Evolutionary conservation across 2,797 vertebrate species (phyloP).

Genomic region (Pseudomugil tenellus): DNA sequence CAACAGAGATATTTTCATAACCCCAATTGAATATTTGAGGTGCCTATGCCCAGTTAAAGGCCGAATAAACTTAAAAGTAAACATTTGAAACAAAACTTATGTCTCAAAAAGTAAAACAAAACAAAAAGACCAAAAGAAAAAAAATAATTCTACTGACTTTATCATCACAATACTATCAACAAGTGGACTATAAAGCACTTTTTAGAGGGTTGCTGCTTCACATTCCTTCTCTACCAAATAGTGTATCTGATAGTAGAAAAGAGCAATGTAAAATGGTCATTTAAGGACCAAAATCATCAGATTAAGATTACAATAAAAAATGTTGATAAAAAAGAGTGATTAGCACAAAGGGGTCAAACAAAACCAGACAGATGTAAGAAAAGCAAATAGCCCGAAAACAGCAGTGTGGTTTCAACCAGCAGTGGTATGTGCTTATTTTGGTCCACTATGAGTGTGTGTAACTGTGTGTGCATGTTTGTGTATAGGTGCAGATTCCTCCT

Average conservation of each 20-base stretch:
- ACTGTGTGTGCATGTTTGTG: constrained; percentile 23
- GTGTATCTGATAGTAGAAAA: neutral
- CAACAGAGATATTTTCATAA: neutral
- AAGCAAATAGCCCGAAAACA: constrained; percentile 42
- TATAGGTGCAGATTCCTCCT: constrained; percentile 51
- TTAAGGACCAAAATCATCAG: constrained; percentile 2
- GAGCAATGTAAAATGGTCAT: neutral
- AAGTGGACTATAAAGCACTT: neutral
- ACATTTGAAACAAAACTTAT: neutral
- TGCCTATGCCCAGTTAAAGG: neutral
- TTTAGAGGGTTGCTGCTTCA: neutral
- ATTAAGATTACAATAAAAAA: neutral
- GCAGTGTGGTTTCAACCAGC: constrained; percentile 39
- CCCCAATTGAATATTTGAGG: neutral
- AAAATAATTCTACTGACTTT: too few relatives aligned
- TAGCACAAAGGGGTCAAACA: neutral
- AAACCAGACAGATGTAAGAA: constrained; percentile 33
- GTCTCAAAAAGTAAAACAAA: neutral
- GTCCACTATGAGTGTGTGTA: constrained; percentile 5
- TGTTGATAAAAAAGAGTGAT: constrained; percentile 1
- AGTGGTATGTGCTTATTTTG: constrained; percentile 52
- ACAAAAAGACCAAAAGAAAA: neutral
- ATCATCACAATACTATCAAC: neutral
- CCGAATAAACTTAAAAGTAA: neutral
- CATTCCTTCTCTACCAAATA: neutral